Base-by-base conservation (phyloP, 2,797 vertebrate species). In the Erpetoichthys calabaricus region DNA sequence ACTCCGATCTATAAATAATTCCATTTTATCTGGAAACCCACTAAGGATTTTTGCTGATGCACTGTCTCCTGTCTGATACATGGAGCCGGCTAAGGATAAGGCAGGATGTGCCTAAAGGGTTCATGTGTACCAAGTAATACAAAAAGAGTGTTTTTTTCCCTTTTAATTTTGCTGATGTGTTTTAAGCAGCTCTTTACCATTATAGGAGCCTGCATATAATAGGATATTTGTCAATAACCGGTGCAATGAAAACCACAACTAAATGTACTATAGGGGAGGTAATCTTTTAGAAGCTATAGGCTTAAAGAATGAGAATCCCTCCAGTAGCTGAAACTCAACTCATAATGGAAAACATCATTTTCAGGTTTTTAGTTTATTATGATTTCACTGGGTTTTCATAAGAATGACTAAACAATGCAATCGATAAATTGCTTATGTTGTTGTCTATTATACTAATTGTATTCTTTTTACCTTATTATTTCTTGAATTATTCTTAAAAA, bases 31-130 rank as follows among this genome's bases (percentile, higher is more conserved):
- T 5, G n/a, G 47, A 49, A 49, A 49, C 47, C 47, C n/a, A 49
- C 4, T 7, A 49, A 49, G 47, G n/a, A 7, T 49, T 49, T 7
- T 49, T 61, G 9, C 60, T 49, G 60, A 57, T 51, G 41, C 60
- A 44, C 25, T 7, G 45, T 49, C 60, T 57, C 6, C 56, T 47
- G 41, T 51, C 51, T 44, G 51, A 54, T 57, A 41, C 45, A 25
- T 49, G 56, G 51, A 42, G 44, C 45, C 51, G 41, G 8, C 50
- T 49, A 41, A 45, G 9, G 51, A 3, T 45, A 10, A 10, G 8
- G 44, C 5, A 5, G 42, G 7, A 8, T 8, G 41, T 9, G 55
- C 53, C 50, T 44, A 43, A 25, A 7, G 25, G 25, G 47, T 41
- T 10, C 43, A 42, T 43, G 47, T 7, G n/a, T 49, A 49, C 47